phyloP scores from a whole-genome alignment of 2,888 invertebrate species.

The Ctenicera cuprea region DNA sequence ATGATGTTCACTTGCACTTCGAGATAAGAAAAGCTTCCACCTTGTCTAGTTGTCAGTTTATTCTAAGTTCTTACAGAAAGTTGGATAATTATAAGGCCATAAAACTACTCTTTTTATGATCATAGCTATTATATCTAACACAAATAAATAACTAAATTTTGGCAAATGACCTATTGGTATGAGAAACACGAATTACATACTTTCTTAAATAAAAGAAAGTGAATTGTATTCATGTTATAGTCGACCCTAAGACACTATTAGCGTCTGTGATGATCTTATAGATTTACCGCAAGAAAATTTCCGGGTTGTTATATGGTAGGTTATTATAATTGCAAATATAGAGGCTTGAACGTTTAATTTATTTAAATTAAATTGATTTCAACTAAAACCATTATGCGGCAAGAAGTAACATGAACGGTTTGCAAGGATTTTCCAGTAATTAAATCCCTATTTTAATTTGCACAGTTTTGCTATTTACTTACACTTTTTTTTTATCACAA shows the following conservation, averaged over 20 bases:
- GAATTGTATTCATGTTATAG: constrained; percentile 2
- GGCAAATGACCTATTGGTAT: constrained; percentile 10
- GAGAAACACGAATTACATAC: neutral
- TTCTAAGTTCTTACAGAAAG: neutral
- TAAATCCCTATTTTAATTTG: neutral
- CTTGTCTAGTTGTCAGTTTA: neutral
- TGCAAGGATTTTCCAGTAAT: neutral
- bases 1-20: neutral
- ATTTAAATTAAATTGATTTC: constrained; percentile 6
- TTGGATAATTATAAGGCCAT: neutral
- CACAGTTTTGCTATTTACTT: too few relatives aligned
- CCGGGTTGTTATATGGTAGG: constrained; percentile 8
- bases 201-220: constrained; percentile 28
- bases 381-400: neutral
- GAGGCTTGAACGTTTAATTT: neutral
- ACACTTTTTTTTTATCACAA: too few relatives aligned
- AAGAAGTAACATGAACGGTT: neutral
- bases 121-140: neutral
- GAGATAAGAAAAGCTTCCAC: constrained; percentile 7
- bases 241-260: neutral
- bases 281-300: constrained; percentile 8
- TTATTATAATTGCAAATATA: constrained; percentile 10
- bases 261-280: neutral
- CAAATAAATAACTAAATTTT: constrained; percentile 3
- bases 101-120: neutral